Base-by-base conservation (phyloP, 2,113 vertebrate species). In the Pelecanoides urinatrix region DNA sequence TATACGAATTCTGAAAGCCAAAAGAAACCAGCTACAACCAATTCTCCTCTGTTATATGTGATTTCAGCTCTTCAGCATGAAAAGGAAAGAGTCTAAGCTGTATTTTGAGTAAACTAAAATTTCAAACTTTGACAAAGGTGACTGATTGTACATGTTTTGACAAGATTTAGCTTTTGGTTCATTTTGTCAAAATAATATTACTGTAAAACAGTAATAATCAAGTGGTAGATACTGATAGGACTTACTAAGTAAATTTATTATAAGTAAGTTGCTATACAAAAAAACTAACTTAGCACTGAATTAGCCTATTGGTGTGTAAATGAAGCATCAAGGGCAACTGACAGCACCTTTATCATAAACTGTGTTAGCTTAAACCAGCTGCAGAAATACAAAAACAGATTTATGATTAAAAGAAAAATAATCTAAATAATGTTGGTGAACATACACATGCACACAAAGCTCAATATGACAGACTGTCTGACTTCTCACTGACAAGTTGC, bases 1-100 rank as follows among this genome's bases (percentile, higher is more conserved):
- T 94, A 99, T 99, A 22, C 97, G 98, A 68, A 99, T 98, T 96
- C 99, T 99, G 93, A 23, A 85, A 73, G 36, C 4, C n/a, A 61
- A 38, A 40, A 58, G 10, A 63, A 61, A 49, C 4, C 29, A 36
- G 16, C 49, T 21, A 50, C 50, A 77, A 38, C 40, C 27, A 25
- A 44, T 15, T 8, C 49, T 67, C 36, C 19, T 22, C 16, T 2
- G 0, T 21, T 56, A 7, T 1, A 32, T 1, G 6, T 3, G 10
- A 65, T 45, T 78, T 67, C 68, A 88, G 45, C 63, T 72, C 65
- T 74, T 87, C 30, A 74, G 62, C 34, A 29, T 12, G 38, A 45
- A 73, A 58, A 82, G 58, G 21, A 45, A 21, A 70, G 34, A 63
- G 55, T 34, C 30, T 30, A 70, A 77, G 21, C 2, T 32, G 18